Conservation (phyloP, 64 coral and sea anemone genomes). For the Trachythela sp. region DNA sequence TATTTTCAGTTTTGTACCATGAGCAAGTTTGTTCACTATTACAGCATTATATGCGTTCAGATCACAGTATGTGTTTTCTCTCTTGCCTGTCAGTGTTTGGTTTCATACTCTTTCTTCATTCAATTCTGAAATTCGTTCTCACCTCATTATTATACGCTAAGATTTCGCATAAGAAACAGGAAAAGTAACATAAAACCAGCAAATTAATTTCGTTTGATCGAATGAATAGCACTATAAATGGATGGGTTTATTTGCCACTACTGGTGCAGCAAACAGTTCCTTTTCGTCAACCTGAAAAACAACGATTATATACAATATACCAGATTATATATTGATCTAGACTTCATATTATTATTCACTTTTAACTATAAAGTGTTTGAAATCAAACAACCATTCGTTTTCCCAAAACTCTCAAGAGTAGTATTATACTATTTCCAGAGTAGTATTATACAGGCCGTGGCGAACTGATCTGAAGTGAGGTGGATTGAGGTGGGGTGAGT, state of each 20-base stretch:
- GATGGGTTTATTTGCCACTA: neutral
- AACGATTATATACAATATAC: no score
- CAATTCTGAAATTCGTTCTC: neutral
- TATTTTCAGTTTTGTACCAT: neutral
- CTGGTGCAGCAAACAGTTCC: neutral
- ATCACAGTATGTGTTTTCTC: neutral
- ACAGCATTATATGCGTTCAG: neutral
- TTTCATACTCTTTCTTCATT: neutral
- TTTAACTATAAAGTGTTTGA: no score
- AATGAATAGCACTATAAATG: neutral
- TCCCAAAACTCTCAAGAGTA: no score
- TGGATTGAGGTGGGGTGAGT: no score
- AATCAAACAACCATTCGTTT: no score
- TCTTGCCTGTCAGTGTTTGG: neutral
- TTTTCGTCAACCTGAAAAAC: neutral
- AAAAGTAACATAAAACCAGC: neutral
- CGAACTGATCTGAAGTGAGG: no score
- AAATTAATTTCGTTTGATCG: neutral
- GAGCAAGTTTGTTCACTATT: neutral
- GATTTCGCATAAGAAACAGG: slow-evolving; percentile 4
- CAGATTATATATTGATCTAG: no score
- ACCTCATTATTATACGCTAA: neutral
- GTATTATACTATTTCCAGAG: no score
- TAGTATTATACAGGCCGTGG: no score
- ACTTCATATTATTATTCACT: no score